Percentiles rank a stretch among this genome's conserved stretches.
phyloP scores from a whole-genome alignment of 1,140 invertebrate genomes.

The Mactra quadrangularis region DNA sequence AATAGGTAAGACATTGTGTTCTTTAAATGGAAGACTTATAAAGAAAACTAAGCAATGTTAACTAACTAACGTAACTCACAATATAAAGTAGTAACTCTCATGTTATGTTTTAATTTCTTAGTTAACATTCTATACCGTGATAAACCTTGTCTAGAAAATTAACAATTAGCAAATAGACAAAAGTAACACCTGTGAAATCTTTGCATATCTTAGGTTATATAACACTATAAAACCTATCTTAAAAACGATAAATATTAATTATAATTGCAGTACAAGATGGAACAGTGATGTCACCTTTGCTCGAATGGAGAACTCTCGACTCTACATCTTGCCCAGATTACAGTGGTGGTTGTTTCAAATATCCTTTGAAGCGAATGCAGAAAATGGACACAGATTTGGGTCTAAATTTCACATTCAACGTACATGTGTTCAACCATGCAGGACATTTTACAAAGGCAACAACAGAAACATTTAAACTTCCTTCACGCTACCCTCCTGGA shows the following conservation, averaged over 20 bases:
- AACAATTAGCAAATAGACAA: too few species aligned
- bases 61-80: too few species aligned
- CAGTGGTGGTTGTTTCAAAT: slow-evolving; percentile 33
- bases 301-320: slow-evolving; percentile 14
- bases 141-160: too few species aligned
- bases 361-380: slow-evolving; percentile 52
- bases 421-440: slow-evolving; percentile 51
- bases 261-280: slow-evolving; percentile 13
- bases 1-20: slow-evolving; percentile 22
- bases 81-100: too few species aligned
- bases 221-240: too few species aligned
- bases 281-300: slow-evolving; percentile 29
- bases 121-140: too few species aligned
- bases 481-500: slow-evolving; percentile 61
- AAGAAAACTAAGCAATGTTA: too few species aligned
- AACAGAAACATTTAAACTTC: slow-evolving; percentile 54
- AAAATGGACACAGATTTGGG: slow-evolving; percentile 25
- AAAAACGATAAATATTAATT: too few species aligned
- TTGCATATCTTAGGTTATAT: too few species aligned
- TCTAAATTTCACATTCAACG: slow-evolving; percentile 16
- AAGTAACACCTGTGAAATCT: too few species aligned
- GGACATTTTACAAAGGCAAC: slow-evolving; percentile 34
- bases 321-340: background rate
- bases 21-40: too few species aligned
- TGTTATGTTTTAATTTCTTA: too few species aligned